These are phyloP conservation scores for Congeria kusceri DNA, from an alignment of 2,888 invertebrate genomes.

Conservation along the genomic window DNA sequence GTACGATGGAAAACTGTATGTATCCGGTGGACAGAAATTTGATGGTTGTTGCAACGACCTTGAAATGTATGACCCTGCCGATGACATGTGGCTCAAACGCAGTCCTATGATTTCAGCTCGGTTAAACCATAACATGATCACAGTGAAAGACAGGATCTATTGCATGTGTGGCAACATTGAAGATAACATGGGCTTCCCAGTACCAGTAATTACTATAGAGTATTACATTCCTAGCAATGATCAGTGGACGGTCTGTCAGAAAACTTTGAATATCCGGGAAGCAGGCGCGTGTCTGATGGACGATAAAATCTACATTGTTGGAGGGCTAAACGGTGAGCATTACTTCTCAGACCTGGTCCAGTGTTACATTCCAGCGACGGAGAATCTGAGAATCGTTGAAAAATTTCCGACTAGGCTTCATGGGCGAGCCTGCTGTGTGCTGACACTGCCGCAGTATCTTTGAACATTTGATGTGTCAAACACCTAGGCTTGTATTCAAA, in stretches of 20 bases:
- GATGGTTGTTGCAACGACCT: constrained; percentile 82
- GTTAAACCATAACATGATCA: constrained; percentile 82
- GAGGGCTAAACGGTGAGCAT: constrained; percentile 83
- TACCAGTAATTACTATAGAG: constrained; percentile 82
- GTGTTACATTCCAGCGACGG: constrained; percentile 76
- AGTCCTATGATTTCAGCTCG: constrained; percentile 79
- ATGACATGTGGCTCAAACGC: constrained; percentile 81
- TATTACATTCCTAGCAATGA: constrained; percentile 73
- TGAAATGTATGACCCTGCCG: constrained; percentile 76
- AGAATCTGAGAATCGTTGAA: constrained; percentile 77
- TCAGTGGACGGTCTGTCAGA: constrained; percentile 82
- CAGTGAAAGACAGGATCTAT: constrained; percentile 75
- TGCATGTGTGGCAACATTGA: constrained; percentile 84
- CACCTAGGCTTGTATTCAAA: too few species aligned
- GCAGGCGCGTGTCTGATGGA: constrained; percentile 81
- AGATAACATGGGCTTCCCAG: constrained; percentile 83
- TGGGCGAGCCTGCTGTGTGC: constrained; percentile 82
- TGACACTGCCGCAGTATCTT: constrained; percentile 80
- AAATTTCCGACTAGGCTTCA: constrained; percentile 81
- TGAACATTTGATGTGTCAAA: constrained; percentile 27
- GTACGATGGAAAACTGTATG: constrained; percentile 78
- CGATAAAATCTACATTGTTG: constrained; percentile 82
- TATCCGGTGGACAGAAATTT: constrained; percentile 84
- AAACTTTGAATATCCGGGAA: constrained; percentile 81
- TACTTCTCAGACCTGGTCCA: constrained; percentile 82